Conservation (phyloP, 1,140 invertebrate species). For the Drosophila watanabei region DNA sequence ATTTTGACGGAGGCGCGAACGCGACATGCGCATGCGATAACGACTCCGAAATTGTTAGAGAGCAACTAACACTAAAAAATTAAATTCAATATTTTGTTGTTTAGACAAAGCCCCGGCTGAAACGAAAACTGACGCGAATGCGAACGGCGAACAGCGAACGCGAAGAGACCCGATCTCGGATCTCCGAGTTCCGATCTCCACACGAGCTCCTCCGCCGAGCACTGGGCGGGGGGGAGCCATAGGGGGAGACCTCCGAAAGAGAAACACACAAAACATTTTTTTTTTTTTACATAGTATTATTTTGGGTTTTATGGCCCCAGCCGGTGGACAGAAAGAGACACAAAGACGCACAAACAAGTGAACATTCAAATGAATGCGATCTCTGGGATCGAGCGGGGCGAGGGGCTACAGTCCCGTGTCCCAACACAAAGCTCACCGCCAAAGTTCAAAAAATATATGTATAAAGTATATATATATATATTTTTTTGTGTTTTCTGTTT, state of each 20-base stretch:
- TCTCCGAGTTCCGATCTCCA: slow-evolving; percentile 36
- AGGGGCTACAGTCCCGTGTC: slow-evolving; percentile 33
- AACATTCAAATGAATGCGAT: slow-evolving; percentile 75
- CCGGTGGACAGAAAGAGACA: slow-evolving; percentile 50
- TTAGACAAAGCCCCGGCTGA: slow-evolving; percentile 82
- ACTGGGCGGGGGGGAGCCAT: neutral
- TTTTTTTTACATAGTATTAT: slow-evolving; percentile 83
- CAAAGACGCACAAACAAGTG: slow-evolving; percentile 60
- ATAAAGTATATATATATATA: slow-evolving; percentile 2
- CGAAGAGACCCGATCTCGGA: slow-evolving; percentile 65
- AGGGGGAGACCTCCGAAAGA: slow-evolving; percentile 9
- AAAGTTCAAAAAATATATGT: slow-evolving; percentile 61
- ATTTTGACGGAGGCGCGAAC: slow-evolving; percentile 44
- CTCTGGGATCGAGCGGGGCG: slow-evolving; percentile 39
- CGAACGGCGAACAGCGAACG: slow-evolving; percentile 52
- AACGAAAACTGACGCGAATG: slow-evolving; percentile 74
- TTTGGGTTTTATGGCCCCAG: slow-evolving; percentile 74
- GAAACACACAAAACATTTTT: slow-evolving; percentile 76
- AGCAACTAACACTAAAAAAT: slow-evolving; percentile 85
- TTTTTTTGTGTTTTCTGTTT: slow-evolving; percentile 37
- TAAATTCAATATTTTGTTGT: slow-evolving; percentile 85
- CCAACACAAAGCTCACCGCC: slow-evolving; percentile 64
- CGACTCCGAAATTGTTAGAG: slow-evolving; percentile 85
- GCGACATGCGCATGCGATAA: slow-evolving; percentile 85
- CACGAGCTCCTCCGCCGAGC: slow-evolving; percentile 16